Evolutionary conservation across 2,797 vertebrate species (phyloP).

Genomic region (Anabas testudineus): DNA sequence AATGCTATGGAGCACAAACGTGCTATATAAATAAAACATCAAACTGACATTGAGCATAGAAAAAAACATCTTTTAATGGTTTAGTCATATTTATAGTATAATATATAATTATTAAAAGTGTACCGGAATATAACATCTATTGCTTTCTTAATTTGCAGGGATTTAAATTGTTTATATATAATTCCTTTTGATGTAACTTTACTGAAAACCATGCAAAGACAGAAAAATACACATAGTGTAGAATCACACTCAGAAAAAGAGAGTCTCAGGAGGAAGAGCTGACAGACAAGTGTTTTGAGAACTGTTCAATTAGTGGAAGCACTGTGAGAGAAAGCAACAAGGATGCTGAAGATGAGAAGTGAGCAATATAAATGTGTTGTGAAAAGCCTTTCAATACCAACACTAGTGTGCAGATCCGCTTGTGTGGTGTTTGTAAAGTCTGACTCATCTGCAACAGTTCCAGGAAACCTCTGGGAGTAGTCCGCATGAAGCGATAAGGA

Average conservation of each 20-base stretch:
- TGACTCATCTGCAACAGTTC: slow-evolving; percentile 27
- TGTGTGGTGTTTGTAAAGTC: slow-evolving; percentile 24
- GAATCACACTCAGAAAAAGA: not conserved
- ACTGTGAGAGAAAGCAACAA: slow-evolving; percentile 9
- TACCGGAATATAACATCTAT: too few species aligned
- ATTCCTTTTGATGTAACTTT: slow-evolving; percentile 27
- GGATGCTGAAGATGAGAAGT: slow-evolving; percentile 1
- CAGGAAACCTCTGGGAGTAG: slow-evolving; percentile 30
- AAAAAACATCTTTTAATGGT: too few species aligned
- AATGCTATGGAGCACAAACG: too few species aligned
- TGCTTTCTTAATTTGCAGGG: not conserved
- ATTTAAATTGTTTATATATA: too few species aligned
- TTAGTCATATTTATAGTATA: not conserved
- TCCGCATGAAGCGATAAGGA: slow-evolving; percentile 1
- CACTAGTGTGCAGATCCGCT: slow-evolving; percentile 17
- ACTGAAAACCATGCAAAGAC: slow-evolving; percentile 9
- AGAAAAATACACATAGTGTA: not conserved
- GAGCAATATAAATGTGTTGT: slow-evolving; percentile 35
- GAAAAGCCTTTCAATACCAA: slow-evolving; percentile 42
- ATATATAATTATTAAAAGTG: too few species aligned
- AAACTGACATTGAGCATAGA: too few species aligned
- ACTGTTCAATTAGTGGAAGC: slow-evolving; percentile 31
- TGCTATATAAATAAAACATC: too few species aligned
- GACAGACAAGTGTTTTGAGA: slow-evolving; percentile 10
- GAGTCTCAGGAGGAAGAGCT: slow-evolving; percentile 10